Conservation (phyloP, 2,113 vertebrate species). For the Python bivittatus region DNA sequence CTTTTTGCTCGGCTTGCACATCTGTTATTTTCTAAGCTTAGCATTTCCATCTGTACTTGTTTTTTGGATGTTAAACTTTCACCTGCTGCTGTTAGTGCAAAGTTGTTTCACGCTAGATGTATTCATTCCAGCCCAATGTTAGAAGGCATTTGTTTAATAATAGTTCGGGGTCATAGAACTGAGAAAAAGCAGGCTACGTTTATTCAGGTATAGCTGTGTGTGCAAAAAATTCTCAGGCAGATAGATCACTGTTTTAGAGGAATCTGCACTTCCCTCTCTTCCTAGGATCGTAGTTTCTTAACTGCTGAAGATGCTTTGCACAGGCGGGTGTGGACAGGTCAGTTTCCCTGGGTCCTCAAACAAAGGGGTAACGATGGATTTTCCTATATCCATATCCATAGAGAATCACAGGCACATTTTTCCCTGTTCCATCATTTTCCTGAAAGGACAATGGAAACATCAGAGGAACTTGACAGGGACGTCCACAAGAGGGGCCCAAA, state of each 20-base stretch:
- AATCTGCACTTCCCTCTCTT: not conserved
- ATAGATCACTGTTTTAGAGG: not conserved
- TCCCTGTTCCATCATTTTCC: not conserved
- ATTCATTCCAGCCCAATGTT: not conserved
- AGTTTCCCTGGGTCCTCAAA: not conserved
- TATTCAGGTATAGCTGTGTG: not conserved
- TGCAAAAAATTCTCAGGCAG: slow-evolving; percentile 1
- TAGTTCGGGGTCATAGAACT: not conserved
- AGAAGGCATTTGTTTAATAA: not conserved
- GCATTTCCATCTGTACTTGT: not conserved
- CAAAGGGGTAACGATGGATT: not conserved
- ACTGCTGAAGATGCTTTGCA: not conserved
- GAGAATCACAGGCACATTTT: not conserved
- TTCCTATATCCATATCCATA: not conserved
- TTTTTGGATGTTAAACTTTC: not conserved
- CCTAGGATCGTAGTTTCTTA: not conserved
- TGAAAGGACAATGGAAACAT: not conserved
- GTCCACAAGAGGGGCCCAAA: no score
- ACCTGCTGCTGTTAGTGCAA: not conserved
- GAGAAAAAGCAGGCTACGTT: not conserved
- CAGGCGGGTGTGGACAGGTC: rapidly evolving
- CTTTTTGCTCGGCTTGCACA: slow-evolving; percentile 19
- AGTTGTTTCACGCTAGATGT: not conserved
- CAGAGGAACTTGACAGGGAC: not conserved
- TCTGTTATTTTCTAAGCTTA: not conserved